Percentiles rank a stretch among this genome's conserved stretches.
These are phyloP conservation scores for Ptiloglossa arizonensis DNA, from an alignment of 1,140 invertebrate genomes.

Conservation along the genomic window DNA sequence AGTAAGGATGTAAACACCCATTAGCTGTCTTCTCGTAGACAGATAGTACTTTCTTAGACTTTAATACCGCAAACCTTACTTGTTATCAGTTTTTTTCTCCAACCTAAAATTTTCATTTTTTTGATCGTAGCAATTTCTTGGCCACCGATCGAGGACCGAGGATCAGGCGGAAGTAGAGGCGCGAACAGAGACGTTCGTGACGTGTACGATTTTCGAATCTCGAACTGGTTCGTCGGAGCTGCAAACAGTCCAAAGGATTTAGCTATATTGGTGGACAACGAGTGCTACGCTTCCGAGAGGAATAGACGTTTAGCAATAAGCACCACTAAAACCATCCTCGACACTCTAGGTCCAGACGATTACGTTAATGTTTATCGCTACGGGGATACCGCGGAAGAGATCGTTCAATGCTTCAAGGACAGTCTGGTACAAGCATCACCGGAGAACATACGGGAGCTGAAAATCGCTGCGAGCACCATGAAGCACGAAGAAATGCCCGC, in stretches of 20 bases:
- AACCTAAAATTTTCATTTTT: neutral
- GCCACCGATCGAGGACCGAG: constrained; percentile 84
- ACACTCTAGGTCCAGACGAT: constrained; percentile 97
- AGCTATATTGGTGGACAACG: constrained; percentile 93
- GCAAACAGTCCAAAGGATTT: constrained; percentile 98
- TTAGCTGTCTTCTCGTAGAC: too few species aligned
- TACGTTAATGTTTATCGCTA: constrained; percentile 97
- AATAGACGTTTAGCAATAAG: constrained; percentile 92
- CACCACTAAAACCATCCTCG: constrained; percentile 93
- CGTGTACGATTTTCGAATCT: constrained; percentile 93
- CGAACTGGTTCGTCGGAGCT: constrained; percentile 96
- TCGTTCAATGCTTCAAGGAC: constrained; percentile 93
- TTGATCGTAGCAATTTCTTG: constrained; percentile 86
- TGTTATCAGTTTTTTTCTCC: neutral
- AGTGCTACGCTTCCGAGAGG: constrained; percentile 94
- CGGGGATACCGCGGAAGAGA: constrained; percentile 87
- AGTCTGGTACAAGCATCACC: constrained; percentile 93
- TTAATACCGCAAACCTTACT: neutral
- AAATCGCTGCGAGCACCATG: constrained; percentile 86
- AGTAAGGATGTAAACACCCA: too few species aligned
- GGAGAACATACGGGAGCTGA: constrained; percentile 92
- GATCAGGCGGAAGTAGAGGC: constrained; percentile 64
- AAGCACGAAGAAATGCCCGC: constrained; percentile 90
- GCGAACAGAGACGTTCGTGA: constrained; percentile 83
- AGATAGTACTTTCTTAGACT: too few species aligned